Evolutionary conservation across 37 sponge, comb jelly and placozoan genomes (phyloP), one percentile per base, ranked within the genome.

Genomic region (Bolinopsis microptera): DNA sequence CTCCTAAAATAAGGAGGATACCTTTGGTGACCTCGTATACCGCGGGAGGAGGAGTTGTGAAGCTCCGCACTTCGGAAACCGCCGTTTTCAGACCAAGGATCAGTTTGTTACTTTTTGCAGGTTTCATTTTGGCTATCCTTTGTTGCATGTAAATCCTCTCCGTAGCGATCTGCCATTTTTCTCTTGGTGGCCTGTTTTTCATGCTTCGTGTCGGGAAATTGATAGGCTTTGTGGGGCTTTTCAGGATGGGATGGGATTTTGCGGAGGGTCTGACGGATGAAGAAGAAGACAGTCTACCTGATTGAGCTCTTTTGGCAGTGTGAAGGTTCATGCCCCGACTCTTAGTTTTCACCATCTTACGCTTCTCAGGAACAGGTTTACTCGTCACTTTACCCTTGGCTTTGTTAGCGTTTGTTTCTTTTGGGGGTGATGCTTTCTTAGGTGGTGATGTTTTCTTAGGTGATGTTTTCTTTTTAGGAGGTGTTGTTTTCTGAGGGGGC

Each of bases 81-180:
- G 90, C 90, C 90, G 90, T 86, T 30, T 86, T 86, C 5, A 86
- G 61, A 3, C 90, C 90, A 28, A 86, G 32, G 1, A 86, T 41
- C 41, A 38, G 13, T 34, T 86, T 86, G 22, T 86, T 48, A 8
- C 36, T 86, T n/a, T 86, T 86, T 13, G 90, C 90, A 34, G 90
- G 35, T 0, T 28, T 34, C 38, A 35, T 35, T 35, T 82, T 31
- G 36, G 90, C 90, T 38, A 86, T 38, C 28, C 61, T 38, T 30
- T 86, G 90, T 38, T 86, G 90, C 90, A 86, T 86, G 90, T 86
- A 86, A 16, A 86, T 34, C 30, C 90, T 1, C 90, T 86, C 90
- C 0, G 90, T 27, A 5, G 90, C 90, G 0, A 86, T 86, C 61
- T 86, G 41, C 90, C 90, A 86, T 27, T 86, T 86, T 40, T 86